phyloP scores from a whole-genome alignment of 2,113 vertebrate genomes.

The Balaenoptera acutorostrata region DNA sequence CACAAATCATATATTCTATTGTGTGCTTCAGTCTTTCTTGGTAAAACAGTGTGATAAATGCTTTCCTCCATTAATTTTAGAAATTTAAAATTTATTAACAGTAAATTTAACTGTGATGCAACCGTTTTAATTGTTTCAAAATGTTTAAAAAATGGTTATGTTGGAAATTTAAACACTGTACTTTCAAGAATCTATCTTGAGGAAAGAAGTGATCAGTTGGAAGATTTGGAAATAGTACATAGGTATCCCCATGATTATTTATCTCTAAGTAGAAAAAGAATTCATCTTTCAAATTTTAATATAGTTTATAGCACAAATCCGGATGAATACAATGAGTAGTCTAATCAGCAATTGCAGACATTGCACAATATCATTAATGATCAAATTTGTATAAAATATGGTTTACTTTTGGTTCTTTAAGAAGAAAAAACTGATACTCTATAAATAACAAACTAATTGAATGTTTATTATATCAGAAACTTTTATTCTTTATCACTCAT shows the following conservation, averaged over 20 bases:
- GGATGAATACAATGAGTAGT: not conserved
- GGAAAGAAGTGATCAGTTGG: not conserved
- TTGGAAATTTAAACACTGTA: not conserved
- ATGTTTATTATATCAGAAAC: slow-evolving; percentile 22
- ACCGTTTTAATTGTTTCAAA: not conserved
- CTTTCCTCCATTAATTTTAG: not conserved
- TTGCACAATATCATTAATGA: not conserved
- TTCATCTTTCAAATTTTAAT: not conserved
- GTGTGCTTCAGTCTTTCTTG: not conserved
- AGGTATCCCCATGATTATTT: not conserved
- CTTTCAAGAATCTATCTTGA: not conserved
- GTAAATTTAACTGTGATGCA: not conserved
- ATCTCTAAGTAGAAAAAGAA: slow-evolving; percentile 2
- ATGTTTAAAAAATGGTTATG: not conserved
- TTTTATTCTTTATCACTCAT: slow-evolving; percentile 37
- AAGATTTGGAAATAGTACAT: not conserved
- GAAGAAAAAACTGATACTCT: not conserved
- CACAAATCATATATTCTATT: not conserved
- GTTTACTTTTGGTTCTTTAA: not conserved
- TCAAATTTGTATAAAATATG: not conserved
- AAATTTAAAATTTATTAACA: not conserved
- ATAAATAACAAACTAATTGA: not conserved
- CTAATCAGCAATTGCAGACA: not conserved
- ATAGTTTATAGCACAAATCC: not conserved
- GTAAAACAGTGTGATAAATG: not conserved